Conservation (phyloP, 2,113 vertebrate genomes). For the Paradoxurus hermaphroditus region DNA sequence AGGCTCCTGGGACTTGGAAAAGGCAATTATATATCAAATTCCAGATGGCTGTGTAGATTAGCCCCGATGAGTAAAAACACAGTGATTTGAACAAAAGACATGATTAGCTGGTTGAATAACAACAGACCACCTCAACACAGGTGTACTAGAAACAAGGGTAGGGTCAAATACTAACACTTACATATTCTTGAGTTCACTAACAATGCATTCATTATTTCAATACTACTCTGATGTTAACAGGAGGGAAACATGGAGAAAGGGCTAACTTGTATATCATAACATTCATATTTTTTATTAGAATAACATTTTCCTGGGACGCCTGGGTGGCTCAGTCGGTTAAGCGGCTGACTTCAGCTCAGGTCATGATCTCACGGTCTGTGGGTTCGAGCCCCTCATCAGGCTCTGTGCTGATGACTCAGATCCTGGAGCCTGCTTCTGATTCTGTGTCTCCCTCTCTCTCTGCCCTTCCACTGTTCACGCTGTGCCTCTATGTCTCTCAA, state of each 20-base stretch:
- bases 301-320: not conserved
- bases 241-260: slow-evolving; percentile 31
- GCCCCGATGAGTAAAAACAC: slow-evolving; percentile 72
- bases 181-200: slow-evolving; percentile 77
- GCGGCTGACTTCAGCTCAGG: too few species aligned
- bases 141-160: slow-evolving; percentile 75
- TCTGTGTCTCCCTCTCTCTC: too few species aligned
- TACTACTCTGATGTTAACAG: slow-evolving; percentile 71
- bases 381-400: too few species aligned
- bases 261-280: slow-evolving; percentile 47
- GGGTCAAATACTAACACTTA: slow-evolving; percentile 66
- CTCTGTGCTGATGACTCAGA: too few species aligned
- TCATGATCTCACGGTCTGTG: too few species aligned
- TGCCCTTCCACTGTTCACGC: too few species aligned
- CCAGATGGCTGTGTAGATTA: slow-evolving; percentile 83
- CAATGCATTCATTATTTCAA: slow-evolving; percentile 78
- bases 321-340: too few species aligned
- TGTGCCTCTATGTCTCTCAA: too few species aligned
- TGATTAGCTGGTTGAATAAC: slow-evolving; percentile 85
- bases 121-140: slow-evolving; percentile 75
- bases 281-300: slow-evolving; percentile 72
- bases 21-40: slow-evolving; percentile 78
- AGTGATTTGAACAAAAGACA: slow-evolving; percentile 78
- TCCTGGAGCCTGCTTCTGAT: too few species aligned
- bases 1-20: slow-evolving; percentile 65